These are phyloP conservation scores for Pristionchus arcanus DNA, from an alignment of 2,888 invertebrate species.

Conservation along the genomic window DNA sequence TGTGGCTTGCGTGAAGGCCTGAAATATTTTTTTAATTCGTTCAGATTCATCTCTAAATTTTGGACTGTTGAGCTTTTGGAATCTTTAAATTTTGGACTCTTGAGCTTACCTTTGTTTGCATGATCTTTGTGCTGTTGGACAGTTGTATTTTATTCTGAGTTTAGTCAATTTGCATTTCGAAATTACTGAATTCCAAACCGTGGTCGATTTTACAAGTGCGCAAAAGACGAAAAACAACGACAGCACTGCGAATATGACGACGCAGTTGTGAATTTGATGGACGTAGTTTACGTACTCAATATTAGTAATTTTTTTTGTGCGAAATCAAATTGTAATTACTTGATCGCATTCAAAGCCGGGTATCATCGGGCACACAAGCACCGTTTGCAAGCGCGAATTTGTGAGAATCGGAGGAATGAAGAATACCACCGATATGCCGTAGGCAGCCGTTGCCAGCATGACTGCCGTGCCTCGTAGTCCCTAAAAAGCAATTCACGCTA, in stretches of 20 bases:
- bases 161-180: background rate
- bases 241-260: background rate
- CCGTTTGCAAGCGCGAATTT: background rate
- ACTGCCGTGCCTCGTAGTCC: background rate
- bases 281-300: background rate
- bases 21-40: background rate
- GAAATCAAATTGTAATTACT: too few species aligned
- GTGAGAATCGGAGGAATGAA: background rate
- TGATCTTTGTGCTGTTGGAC: background rate
- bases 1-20: background rate
- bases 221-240: background rate
- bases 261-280: background rate
- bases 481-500: too few species aligned
- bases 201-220: background rate
- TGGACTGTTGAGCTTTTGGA: too few species aligned
- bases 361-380: background rate
- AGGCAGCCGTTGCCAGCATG: background rate
- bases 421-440: background rate
- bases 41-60: too few species aligned
- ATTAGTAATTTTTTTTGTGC: too few species aligned
- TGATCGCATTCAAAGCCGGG: background rate
- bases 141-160: background rate
- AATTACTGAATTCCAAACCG: background rate
- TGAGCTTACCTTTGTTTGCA: background rate
- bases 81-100: too few species aligned